phyloP scores from a whole-genome alignment of 2,888 invertebrate species.

The Nomada ruficornis region DNA sequence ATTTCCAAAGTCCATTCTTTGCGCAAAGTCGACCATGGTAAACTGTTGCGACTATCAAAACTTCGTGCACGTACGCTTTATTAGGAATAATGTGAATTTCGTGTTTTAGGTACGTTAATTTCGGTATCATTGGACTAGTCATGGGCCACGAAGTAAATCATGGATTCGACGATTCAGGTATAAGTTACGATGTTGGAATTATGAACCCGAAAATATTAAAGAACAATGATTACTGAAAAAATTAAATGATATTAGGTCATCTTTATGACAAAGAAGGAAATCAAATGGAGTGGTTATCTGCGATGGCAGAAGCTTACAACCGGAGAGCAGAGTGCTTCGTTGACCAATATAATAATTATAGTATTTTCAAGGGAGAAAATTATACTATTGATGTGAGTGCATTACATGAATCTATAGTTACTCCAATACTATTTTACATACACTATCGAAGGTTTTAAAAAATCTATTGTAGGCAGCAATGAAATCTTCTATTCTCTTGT shows the following conservation, averaged over 20 bases:
- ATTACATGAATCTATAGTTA: not conserved
- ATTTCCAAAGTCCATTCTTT: constrained; percentile 62
- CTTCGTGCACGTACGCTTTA: not conserved
- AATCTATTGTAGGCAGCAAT: too few relatives aligned
- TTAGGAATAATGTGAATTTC: not conserved
- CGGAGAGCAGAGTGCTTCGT: constrained; percentile 63
- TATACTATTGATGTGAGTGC: constrained; percentile 40
- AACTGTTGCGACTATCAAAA: not conserved
- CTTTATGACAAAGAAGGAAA: constrained; percentile 45
- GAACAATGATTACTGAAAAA: not conserved
- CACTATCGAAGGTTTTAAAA: too few relatives aligned
- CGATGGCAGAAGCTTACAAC: constrained; percentile 55
- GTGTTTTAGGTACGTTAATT: constrained; percentile 57
- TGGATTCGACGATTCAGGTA: constrained; percentile 60
- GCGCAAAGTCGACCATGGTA: constrained; percentile 54
- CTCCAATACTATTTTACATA: not conserved
- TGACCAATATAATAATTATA: constrained; percentile 63
- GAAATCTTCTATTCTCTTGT: too few relatives aligned
- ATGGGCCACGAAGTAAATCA: constrained; percentile 67
- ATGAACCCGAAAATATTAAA: not conserved
- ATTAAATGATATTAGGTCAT: constrained; percentile 43
- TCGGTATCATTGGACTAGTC: constrained; percentile 56
- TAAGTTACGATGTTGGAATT: not conserved
- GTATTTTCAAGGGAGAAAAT: constrained; percentile 23
- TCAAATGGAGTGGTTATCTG: constrained; percentile 55